A percentile compares a stretch with the other conserved stretches of the same genome.
Evolutionary conservation across 2,113 vertebrate species (phyloP).

Genomic region (Misgurnus anguillicaudatus): DNA sequence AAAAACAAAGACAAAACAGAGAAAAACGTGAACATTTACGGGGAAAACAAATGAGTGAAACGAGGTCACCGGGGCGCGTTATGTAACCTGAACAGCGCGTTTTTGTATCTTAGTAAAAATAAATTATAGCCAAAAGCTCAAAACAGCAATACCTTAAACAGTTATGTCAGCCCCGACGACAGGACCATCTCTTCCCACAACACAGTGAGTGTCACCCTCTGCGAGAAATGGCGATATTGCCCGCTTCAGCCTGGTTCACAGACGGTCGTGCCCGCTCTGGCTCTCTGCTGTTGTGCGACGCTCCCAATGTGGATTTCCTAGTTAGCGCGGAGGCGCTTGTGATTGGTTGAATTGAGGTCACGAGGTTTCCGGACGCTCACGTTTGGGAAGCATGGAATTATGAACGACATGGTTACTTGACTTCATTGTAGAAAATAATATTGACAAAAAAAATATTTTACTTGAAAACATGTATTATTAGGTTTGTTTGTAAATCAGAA

Average conservation of each 20-base stretch:
- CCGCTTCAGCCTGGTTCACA: not conserved
- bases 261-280: conserved; percentile 58
- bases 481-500: too few species aligned
- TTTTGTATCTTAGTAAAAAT: not conserved
- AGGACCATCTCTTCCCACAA: conserved; percentile 60
- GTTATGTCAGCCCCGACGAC: conserved; percentile 66
- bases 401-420: not conserved
- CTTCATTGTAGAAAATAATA: too few species aligned
- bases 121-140: not conserved
- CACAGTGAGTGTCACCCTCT: not conserved
- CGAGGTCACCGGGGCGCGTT: conserved; percentile 64
- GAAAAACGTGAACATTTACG: too few species aligned
- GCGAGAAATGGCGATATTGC: not conserved
- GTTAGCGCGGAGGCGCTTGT: conserved; percentile 6
- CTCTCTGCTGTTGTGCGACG: not conserved
- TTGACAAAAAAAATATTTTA: too few species aligned
- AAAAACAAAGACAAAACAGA: too few species aligned
- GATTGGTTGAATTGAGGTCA: conserved; percentile 54
- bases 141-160: conserved; percentile 58
- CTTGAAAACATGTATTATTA: too few species aligned
- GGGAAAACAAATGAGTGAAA: conserved; percentile 44
- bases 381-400: conserved; percentile 65
- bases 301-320: conserved; percentile 15
- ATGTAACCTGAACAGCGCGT: conserved; percentile 56
- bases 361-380: conserved; percentile 50